Percentiles rank a stretch among this genome's conserved stretches.
Conservation (phyloP, 2,888 invertebrate species). For the Phortica okadai region DNA sequence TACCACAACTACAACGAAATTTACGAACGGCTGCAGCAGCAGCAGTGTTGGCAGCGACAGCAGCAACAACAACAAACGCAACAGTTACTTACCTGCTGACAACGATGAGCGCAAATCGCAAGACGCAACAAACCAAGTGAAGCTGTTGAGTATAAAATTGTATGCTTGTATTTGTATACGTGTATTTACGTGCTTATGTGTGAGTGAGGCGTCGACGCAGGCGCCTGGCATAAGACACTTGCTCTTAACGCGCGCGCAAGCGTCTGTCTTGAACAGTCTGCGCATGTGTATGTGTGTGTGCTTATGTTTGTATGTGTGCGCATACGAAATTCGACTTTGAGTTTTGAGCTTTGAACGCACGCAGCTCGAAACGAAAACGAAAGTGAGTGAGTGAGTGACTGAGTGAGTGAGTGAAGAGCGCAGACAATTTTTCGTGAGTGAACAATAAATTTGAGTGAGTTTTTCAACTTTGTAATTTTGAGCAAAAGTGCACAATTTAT, state of each 20-base stretch:
- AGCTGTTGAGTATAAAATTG: background rate
- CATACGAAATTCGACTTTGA: constrained; percentile 2
- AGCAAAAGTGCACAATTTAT: constrained; percentile 11
- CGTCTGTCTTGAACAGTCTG: background rate
- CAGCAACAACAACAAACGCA: constrained; percentile 24
- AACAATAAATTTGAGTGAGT: constrained; percentile 47
- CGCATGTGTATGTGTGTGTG: constrained; percentile 22
- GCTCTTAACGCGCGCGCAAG: background rate
- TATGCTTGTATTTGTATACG: background rate
- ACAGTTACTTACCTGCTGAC: background rate
- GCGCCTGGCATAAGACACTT: background rate
- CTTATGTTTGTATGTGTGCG: constrained; percentile 19
- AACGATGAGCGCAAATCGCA: background rate
- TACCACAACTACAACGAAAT: constrained; percentile 42
- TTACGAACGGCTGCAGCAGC: constrained; percentile 23
- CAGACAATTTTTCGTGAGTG: background rate
- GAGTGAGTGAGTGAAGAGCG: background rate
- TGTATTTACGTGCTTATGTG: constrained; percentile 22
- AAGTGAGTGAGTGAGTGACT: constrained; percentile 55
- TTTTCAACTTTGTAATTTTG: constrained; percentile 17
- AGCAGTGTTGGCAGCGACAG: constrained; percentile 24
- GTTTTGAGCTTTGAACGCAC: constrained; percentile 20
- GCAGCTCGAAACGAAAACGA: constrained; percentile 56
- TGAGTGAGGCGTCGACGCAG: constrained; percentile 46
- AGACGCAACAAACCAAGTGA: background rate